Base-by-base conservation (phyloP, 2,113 vertebrate genomes). In the Osmerus mordax region DNA sequence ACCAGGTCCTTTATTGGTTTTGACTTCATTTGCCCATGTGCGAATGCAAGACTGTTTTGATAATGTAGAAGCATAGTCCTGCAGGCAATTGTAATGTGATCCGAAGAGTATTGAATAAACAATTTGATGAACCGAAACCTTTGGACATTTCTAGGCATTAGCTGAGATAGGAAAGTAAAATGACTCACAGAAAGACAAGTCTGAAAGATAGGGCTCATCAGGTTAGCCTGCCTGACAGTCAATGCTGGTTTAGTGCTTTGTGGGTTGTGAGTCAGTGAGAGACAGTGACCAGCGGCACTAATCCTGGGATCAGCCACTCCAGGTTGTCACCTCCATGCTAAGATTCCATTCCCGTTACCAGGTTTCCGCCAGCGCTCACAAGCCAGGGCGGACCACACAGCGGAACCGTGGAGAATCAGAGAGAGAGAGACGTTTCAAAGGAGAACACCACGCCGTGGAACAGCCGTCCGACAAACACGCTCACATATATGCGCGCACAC, bases 291-390 rank as follows among this genome's bases (percentile, higher is more conserved):
- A 64, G 75, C 19, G 3, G 65, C 87, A 83, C 88, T 84, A 81
- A 78, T 56, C n/a, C 65, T 28, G 67, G 80, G 79, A 85, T 86
- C 80, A 81, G 84, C 59, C 14, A 21, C 58, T 16, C 56, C 29
- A 61, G 72, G 4, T 83, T 89, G 78, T 78, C 88, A 87, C 81
- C 23, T 76, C 28, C 64, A 76, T 82, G 90, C 75, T 87, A 90
- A 90, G 84, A 82, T 11, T 16, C 62, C 47, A 4, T 16, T 8
- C 18, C 47, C 23, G 2, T 65, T 79, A 18, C 69, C 32, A 7
- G 76, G 77, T 83, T 87, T 83, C 68, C 72, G 18, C 70, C 58
- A 69, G 53, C 60, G 63, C 47, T 47, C 41, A 47, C 41, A 47
- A 11, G 41, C 41, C 9, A 11, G 9, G 7, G 16, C 14, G 25